Evolutionary conservation across 1,140 invertebrate species (phyloP), one percentile per base, ranked within the genome.

Genomic region (Papilio polyxenes): DNA sequence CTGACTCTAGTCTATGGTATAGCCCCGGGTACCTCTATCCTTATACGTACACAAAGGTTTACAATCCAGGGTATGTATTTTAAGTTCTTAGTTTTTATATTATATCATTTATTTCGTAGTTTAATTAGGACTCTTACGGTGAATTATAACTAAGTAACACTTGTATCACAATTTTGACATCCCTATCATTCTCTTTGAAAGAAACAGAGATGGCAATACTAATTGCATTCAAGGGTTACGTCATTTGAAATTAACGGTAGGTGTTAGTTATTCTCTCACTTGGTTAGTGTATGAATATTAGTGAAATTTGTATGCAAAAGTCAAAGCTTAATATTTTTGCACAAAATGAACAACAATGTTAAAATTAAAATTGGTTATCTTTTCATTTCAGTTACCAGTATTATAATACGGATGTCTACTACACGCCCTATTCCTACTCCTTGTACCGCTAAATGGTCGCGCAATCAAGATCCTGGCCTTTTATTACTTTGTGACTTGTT

Each of bases 1-100:
- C 87, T 17, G 87, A 85, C 53, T 51, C 83, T 15, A 84, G 82
- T 40, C 74, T 83, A 15, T 86, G 85, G 87, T 85, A 81, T 65
- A 69, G 40, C 10, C 31, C 74, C 3, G 75, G 75, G 13, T 44
- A 44, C 9, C 72, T 75, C 15, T 75, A 75, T 15, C 72, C 72
- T 10, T 75, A 75, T 31, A 75, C 72, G 7, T 75, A 75, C 31
- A 44, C 37, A 5, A 75, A n/a, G 7, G 15, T 75, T n/a, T 75
- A 75, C 37, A 44, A 8, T n/a, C 40, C 40, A 13, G 44, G 37
- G 72, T 75, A 75, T 17, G 37, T 44, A 5, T 5, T 31, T 31
- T 31, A 31, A 31, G 23, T 31, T 31, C 23, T 31, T 31, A 31
- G 23, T 31, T 31, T 31, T 31, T 31, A 31, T 74, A 74, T 2